phyloP scores from a whole-genome alignment of 1,140 invertebrate species.

The Bombus balteatus region DNA sequence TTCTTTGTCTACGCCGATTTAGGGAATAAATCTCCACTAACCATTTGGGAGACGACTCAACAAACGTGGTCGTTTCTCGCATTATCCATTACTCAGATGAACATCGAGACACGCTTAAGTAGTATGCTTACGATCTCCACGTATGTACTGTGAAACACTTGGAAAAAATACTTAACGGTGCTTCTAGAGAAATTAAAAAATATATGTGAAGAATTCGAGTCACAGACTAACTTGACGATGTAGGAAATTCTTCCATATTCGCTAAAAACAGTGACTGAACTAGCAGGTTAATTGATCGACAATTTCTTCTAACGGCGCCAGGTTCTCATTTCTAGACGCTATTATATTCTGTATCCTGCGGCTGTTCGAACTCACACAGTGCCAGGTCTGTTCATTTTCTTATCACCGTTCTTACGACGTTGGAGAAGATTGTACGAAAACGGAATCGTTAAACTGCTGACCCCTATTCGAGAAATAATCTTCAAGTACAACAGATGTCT shows the following conservation, averaged over 20 bases:
- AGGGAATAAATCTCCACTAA: slow-evolving; percentile 8
- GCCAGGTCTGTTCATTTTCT: slow-evolving; percentile 36
- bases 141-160: neutral
- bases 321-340: slow-evolving; percentile 52
- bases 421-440: neutral
- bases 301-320: slow-evolving; percentile 74
- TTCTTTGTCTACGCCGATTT: slow-evolving; percentile 60
- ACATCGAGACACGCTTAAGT: neutral
- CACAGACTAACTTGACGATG: neutral
- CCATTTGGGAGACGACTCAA: neutral
- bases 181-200: neutral
- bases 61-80: neutral
- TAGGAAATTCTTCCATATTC: slow-evolving; percentile 37
- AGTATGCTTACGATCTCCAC: neutral
- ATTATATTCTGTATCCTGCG: slow-evolving; percentile 1
- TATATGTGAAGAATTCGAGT: neutral
- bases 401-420: slow-evolving; percentile 30
- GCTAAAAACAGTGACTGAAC: slow-evolving; percentile 72
- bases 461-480: neutral
- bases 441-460: neutral
- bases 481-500: too few relatives aligned
- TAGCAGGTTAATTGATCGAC: slow-evolving; percentile 74
- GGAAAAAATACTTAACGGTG: neutral
- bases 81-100: neutral
- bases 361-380: slow-evolving; percentile 31